A percentile compares a stretch with the other conserved stretches of the same genome.
Evolutionary conservation across 2,888 invertebrate species (phyloP).

Genomic region (Aromia moschata): DNA sequence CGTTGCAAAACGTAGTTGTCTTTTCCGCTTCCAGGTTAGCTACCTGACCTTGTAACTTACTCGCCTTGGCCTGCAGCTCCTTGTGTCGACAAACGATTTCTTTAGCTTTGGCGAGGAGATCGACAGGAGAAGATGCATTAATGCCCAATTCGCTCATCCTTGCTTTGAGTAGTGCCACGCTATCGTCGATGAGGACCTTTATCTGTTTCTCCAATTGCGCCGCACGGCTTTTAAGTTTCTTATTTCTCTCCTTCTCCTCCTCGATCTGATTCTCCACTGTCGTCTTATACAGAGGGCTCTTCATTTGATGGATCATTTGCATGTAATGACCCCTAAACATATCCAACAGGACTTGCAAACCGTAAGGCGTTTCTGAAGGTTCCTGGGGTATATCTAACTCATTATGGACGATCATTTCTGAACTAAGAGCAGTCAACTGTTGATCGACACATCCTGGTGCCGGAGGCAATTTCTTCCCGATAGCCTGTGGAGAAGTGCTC

Average conservation of each 20-base stretch:
- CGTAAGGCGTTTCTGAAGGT: conserved; percentile 83
- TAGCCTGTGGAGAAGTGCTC: conserved; percentile 81
- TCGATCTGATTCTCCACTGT: conserved; percentile 81
- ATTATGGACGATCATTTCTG: conserved; percentile 76
- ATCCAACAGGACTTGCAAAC: conserved; percentile 86
- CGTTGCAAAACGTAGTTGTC: conserved; percentile 75
- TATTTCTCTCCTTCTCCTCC: conserved; percentile 80
- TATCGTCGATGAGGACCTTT: conserved; percentile 89
- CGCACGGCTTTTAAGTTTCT: conserved; percentile 82
- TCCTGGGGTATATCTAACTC: conserved; percentile 85
- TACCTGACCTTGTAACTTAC: conserved; percentile 86
- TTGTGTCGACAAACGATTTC: conserved; percentile 94
- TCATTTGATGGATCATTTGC: conserved; percentile 85
- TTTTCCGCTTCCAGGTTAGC: conserved; percentile 78
- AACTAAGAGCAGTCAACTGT: conserved; percentile 80
- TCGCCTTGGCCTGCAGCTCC: conserved; percentile 88
- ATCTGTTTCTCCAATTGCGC: conserved; percentile 95
- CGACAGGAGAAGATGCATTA: conserved; percentile 85
- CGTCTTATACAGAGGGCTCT: conserved; percentile 77
- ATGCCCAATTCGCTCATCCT: conserved; percentile 93
- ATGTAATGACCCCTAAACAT: conserved; percentile 87
- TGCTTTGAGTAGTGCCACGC: conserved; percentile 86
- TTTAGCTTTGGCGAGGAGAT: conserved; percentile 85
- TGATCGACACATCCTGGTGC: conserved; percentile 94
- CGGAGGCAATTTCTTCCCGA: conserved; percentile 80